Evolutionary conservation across 2,113 vertebrate genomes (phyloP).

Genomic region (Amphiprion ocellaris): DNA sequence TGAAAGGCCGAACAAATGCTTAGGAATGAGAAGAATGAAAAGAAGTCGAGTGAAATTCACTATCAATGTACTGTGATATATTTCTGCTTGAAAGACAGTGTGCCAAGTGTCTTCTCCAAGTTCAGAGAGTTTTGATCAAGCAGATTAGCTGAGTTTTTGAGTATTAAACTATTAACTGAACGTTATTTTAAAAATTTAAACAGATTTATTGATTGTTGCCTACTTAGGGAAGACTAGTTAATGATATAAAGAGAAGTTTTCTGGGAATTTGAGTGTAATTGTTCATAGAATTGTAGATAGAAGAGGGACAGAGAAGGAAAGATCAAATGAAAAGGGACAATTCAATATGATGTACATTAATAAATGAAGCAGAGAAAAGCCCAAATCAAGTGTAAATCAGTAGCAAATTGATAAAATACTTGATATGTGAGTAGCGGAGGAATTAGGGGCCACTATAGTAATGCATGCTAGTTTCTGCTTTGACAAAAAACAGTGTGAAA

Average conservation of each 20-base stretch:
- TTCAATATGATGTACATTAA: background rate
- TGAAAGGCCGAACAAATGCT: slow-evolving; percentile 19
- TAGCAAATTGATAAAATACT: background rate
- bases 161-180: no score
- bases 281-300: background rate
- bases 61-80: background rate
- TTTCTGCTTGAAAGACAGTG: background rate
- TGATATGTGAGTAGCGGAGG: background rate
- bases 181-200: no score
- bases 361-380: background rate
- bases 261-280: background rate
- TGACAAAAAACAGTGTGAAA: background rate
- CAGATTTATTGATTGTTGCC: no score
- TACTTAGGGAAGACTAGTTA: no score
- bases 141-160: no score
- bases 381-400: background rate
- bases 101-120: no score
- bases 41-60: slow-evolving; percentile 10
- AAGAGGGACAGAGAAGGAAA: no score
- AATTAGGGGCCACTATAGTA: background rate
- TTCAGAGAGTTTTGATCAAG: no score
- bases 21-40: slow-evolving; percentile 21
- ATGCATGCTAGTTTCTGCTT: background rate
- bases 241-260: no score
- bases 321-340: no score